Evolutionary conservation across 2,113 vertebrate genomes (phyloP), one percentile per base, ranked within the genome.

Genomic region (Mixornis gularis): DNA sequence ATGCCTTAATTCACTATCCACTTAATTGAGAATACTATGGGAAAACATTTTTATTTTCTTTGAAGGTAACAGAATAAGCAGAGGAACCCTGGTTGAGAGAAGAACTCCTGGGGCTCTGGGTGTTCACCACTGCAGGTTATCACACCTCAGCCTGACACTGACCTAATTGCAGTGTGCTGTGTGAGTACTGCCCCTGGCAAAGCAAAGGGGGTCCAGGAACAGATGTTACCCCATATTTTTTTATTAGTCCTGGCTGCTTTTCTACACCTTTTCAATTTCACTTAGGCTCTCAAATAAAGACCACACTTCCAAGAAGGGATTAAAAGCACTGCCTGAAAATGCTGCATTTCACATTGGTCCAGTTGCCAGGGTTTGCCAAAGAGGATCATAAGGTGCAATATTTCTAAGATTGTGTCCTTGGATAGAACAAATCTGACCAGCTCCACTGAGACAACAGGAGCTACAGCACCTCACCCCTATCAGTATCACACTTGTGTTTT

Each of bases 401-500:
- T 72, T 90, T 74, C 24, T 59, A 34, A 68, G 36, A 19, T 17
- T 12, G 7, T n/a, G n/a, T 36, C 22, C 60, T 74, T 74, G 36
- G 12, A 19, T 14, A 46, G 12, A 84, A 40, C 4, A 79, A 71
- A 92, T 60, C 60, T 85, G 11, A 15, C 25, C 49, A 71, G 20
- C 25, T 78, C 15, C 18, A 59, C 27, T 16, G 16, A 74, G 68
- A 77, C 24, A 29, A 53, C 25, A 29, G 64, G 25, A 77, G 25
- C 25, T 60, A 56, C 40, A 82, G 5, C 11, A 25, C 7, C 25
- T 88, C 49, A 60, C 3, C 5, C 12, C 9, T 6, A 16, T 24
- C 20, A 32, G 12, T 56, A 36, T 22, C 0, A 0, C 36, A 13
- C 20, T 46, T 48, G 8, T 36, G 11, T 29, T 52, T 91, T 65